Conservation (phyloP, 2,797 vertebrate species). For the Sebastes taczanowskii region DNA sequence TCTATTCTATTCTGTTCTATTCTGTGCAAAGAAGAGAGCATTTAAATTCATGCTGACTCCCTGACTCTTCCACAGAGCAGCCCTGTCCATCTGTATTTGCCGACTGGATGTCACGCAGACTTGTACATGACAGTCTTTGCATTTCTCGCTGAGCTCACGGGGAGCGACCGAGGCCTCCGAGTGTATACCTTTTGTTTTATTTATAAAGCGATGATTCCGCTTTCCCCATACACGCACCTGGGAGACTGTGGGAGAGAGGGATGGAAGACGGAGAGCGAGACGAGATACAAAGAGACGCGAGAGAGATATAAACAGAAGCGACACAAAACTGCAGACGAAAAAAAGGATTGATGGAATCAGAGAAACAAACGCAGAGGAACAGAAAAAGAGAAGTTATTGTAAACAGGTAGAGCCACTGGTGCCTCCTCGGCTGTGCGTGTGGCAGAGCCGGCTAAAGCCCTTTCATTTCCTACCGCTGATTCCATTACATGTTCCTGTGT, state of each 20-base stretch:
- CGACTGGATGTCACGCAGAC: slow-evolving; percentile 17
- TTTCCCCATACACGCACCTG: slow-evolving; percentile 36
- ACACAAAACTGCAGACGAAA: slow-evolving; percentile 22
- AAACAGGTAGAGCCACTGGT: slow-evolving; percentile 57
- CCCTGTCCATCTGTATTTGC: slow-evolving; percentile 35
- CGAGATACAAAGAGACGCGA: slow-evolving; percentile 25
- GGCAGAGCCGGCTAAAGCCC: slow-evolving; percentile 52
- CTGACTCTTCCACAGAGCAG: neutral
- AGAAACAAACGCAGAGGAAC: slow-evolving; percentile 5
- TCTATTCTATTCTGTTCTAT: neutral
- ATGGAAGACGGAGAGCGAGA: neutral
- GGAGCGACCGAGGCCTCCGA: slow-evolving; percentile 38
- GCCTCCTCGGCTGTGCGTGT: slow-evolving; percentile 33
- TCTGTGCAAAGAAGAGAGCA: neutral
- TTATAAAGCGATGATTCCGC: slow-evolving; percentile 60
- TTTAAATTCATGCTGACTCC: slow-evolving; percentile 22
- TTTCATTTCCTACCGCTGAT: slow-evolving; percentile 67
- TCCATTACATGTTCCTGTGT: slow-evolving; percentile 55
- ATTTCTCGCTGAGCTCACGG: slow-evolving; percentile 35
- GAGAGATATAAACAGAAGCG: slow-evolving; percentile 49
- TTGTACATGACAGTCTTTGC: slow-evolving; percentile 51
- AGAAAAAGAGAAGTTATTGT: slow-evolving; percentile 42
- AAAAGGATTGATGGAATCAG: slow-evolving; percentile 53
- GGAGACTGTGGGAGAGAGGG: slow-evolving; percentile 14
- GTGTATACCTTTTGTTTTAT: slow-evolving; percentile 67